A percentile compares a stretch with the other conserved stretches of the same genome.
phyloP scores from a whole-genome alignment of 2,797 vertebrate species.

The Nothura maculosa region DNA sequence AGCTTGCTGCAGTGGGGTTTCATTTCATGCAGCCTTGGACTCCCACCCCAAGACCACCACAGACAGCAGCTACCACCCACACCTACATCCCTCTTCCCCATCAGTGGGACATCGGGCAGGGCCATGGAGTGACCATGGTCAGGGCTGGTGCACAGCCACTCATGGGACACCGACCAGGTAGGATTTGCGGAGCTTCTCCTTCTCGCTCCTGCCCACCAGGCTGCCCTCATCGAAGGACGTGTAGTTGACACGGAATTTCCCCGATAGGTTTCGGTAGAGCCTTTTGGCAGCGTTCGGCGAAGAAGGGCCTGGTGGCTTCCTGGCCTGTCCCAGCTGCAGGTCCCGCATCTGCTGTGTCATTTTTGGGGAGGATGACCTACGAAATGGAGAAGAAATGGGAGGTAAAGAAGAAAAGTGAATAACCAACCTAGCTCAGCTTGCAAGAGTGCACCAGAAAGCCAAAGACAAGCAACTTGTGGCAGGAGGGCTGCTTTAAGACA shows the following conservation, averaged over 20 bases:
- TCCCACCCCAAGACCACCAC: neutral
- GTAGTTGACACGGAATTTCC: slow-evolving; percentile 92
- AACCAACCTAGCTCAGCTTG: neutral
- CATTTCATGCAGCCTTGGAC: fast-evolving
- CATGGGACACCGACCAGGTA: slow-evolving; percentile 83
- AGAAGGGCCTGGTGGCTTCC: slow-evolving; percentile 87
- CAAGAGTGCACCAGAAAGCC: neutral
- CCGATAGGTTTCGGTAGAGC: slow-evolving; percentile 94
- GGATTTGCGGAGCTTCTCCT: slow-evolving; percentile 90
- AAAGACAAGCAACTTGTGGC: neutral
- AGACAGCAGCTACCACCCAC: neutral
- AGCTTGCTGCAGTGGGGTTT: neutral
- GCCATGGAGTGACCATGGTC: neutral
- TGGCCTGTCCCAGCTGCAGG: slow-evolving; percentile 83
- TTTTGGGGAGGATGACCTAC: slow-evolving; percentile 90
- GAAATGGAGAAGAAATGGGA: neutral
- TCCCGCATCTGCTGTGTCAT: slow-evolving; percentile 91
- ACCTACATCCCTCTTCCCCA: fast-evolving
- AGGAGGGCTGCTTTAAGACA: fast-evolving
- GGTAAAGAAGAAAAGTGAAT: neutral
- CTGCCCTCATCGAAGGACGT: slow-evolving; percentile 86
- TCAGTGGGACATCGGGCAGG: neutral
- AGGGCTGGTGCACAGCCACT: neutral
- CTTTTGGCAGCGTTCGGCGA: slow-evolving; percentile 92
- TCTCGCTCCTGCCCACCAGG: slow-evolving; percentile 85